These are phyloP conservation scores for Limnephilus marmoratus DNA, from an alignment of 2,888 invertebrate species.

Conservation along the genomic window DNA sequence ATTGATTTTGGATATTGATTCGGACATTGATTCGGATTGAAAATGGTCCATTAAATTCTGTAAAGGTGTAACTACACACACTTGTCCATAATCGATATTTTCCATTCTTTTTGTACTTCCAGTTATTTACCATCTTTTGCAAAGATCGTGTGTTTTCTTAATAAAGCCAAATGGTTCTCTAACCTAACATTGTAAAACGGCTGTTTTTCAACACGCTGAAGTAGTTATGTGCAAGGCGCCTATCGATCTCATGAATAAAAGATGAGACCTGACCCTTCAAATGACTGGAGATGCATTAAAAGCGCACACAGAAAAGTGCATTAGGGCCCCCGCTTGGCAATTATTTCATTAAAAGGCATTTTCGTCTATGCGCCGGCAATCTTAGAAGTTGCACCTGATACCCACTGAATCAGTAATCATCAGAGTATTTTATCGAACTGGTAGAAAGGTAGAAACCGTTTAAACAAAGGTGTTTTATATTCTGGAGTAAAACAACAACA, in stretches of 20 bases:
- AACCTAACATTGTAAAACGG: conserved; percentile 3
- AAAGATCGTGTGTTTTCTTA: not conserved
- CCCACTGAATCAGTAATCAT: not conserved
- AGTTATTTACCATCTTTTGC: not conserved
- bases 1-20: not conserved
- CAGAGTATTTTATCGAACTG: not conserved
- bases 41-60: not conserved
- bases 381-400: not conserved
- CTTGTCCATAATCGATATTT: not conserved
- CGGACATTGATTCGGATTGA: too few relatives aligned
- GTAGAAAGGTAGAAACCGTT: not conserved
- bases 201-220: not conserved
- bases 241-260: conserved; percentile 54
- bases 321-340: conserved; percentile 48
- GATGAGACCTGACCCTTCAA: conserved; percentile 36
- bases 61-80: not conserved
- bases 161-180: not conserved
- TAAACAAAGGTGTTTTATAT: not conserved
- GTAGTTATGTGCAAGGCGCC: conserved; percentile 30
- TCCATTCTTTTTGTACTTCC: not conserved
- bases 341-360: conserved; percentile 57
- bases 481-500: not conserved
- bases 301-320: conserved; percentile 47
- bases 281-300: conserved; percentile 29
- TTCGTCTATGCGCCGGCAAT: conserved; percentile 35